A percentile compares a stretch with the other conserved stretches of the same genome.
Conservation (phyloP, 2,888 invertebrate species). For the Aspidapion aeneum region DNA sequence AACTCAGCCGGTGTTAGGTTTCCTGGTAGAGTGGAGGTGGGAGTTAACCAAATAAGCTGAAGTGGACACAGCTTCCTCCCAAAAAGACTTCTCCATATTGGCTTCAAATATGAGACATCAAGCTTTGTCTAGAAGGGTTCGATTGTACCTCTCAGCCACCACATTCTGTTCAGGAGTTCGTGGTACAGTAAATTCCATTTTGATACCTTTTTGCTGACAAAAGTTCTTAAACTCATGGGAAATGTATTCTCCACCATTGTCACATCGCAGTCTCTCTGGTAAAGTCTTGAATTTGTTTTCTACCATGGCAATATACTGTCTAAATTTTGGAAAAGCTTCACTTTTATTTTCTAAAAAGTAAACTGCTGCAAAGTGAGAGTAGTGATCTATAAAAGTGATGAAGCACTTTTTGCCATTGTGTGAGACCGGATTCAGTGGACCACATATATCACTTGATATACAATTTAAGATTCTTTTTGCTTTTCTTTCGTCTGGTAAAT, state of each 20-base stretch:
- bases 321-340: conserved; percentile 19
- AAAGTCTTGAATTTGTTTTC: conserved; percentile 13
- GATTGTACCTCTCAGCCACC: too few relatives aligned
- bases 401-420: conserved; percentile 20
- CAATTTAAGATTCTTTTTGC: neutral
- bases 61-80: conserved; percentile 21
- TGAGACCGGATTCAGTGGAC: neutral
- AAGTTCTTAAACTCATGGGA: conserved; percentile 21
- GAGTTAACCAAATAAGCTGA: conserved; percentile 14
- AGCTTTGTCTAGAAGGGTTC: conserved; percentile 25
- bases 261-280: conserved; percentile 14
- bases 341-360: conserved; percentile 11
- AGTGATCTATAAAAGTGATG: conserved; percentile 20
- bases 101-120: conserved; percentile 24
- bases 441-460: neutral
- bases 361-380: conserved; percentile 14
- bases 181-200: conserved; percentile 20
- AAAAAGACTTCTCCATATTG: conserved; percentile 18
- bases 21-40: neutral
- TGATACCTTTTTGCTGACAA: conserved; percentile 22
- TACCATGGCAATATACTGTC: conserved; percentile 12
- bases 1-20: too few relatives aligned
- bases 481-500: neutral
- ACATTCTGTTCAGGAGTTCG: conserved; percentile 24
- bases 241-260: conserved; percentile 23